phyloP scores from a whole-genome alignment of 2,888 invertebrate genomes.

The Volucella inflata region DNA sequence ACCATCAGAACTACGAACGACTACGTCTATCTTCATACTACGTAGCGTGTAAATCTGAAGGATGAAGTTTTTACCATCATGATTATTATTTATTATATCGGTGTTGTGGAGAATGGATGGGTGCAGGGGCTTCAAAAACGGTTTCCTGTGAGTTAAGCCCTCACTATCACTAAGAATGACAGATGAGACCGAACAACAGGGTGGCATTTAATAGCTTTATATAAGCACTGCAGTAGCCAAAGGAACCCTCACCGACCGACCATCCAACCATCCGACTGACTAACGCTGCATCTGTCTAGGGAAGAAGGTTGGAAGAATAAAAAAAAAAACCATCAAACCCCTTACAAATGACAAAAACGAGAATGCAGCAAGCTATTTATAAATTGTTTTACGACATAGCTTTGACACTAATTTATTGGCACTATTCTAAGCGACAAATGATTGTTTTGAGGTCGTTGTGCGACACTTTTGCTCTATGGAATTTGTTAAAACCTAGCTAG shows the following conservation, averaged over 20 bases:
- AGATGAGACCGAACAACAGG: conserved; percentile 72
- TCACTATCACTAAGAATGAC: conserved; percentile 56
- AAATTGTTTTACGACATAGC: conserved; percentile 75
- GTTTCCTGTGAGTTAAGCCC: conserved; percentile 52
- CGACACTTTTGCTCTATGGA: conserved; percentile 49
- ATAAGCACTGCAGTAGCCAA: conserved; percentile 51
- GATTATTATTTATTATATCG: conserved; percentile 75
- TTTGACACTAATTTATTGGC: conserved; percentile 75
- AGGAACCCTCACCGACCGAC: conserved; percentile 5
- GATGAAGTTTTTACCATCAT: conserved; percentile 70
- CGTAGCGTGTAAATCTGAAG: conserved; percentile 48
- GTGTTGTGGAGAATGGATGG: conserved; percentile 55
- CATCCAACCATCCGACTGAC: no score
- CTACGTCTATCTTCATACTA: neutral
- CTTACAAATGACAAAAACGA: conserved; percentile 22
- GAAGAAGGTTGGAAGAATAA: conserved; percentile 22
- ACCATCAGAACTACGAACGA: conserved; percentile 41
- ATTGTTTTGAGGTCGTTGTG: conserved; percentile 74
- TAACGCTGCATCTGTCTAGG: conserved; percentile 39
- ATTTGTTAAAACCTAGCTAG: neutral
- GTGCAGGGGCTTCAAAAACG: no score
- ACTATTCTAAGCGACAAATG: conserved; percentile 69
- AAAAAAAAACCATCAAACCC: conserved; percentile 9
- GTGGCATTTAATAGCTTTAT: conserved; percentile 71
- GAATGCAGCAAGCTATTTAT: conserved; percentile 70